phyloP scores from a whole-genome alignment of 2,113 vertebrate species.

The Sphyrna mokarran region DNA sequence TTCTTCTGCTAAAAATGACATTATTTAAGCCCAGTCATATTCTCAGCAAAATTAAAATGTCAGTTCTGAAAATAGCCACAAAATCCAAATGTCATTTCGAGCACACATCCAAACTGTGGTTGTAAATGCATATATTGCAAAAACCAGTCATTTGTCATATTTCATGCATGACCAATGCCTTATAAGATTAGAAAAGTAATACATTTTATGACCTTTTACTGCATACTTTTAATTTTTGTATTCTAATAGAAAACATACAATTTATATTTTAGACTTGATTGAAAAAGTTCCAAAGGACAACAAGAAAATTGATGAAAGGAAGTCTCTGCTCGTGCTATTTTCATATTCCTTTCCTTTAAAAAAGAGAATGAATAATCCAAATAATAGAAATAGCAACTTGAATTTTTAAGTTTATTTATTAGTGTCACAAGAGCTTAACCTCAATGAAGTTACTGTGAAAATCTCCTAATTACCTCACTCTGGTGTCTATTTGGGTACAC shows the following conservation, averaged over 20 bases:
- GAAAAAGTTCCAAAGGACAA: slow-evolving; percentile 1
- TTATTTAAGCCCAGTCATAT: slow-evolving; percentile 5
- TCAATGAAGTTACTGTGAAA: no score
- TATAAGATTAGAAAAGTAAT: slow-evolving; percentile 35
- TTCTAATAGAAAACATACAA: slow-evolving; percentile 6
- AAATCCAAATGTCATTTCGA: slow-evolving; percentile 34
- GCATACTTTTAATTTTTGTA: slow-evolving; percentile 19
- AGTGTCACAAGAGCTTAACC: no score
- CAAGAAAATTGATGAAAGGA: neutral
- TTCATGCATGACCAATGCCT: slow-evolving; percentile 24
- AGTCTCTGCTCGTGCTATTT: neutral
- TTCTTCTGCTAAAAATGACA: slow-evolving; percentile 35
- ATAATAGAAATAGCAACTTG: neutral
- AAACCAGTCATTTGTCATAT: slow-evolving; percentile 20
- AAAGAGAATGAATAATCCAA: neutral
- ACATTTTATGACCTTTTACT: slow-evolving; percentile 35
- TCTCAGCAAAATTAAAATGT: slow-evolving; percentile 25
- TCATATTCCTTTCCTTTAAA: neutral
- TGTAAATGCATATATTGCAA: neutral
- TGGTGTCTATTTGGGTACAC: no score
- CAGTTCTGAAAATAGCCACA: slow-evolving; percentile 32
- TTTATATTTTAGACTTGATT: slow-evolving; percentile 18
- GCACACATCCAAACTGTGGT: neutral
- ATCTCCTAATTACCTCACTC: no score
- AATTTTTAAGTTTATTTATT: neutral